phyloP scores from a whole-genome alignment of 2,888 invertebrate species.

The Euzetes globulus region DNA sequence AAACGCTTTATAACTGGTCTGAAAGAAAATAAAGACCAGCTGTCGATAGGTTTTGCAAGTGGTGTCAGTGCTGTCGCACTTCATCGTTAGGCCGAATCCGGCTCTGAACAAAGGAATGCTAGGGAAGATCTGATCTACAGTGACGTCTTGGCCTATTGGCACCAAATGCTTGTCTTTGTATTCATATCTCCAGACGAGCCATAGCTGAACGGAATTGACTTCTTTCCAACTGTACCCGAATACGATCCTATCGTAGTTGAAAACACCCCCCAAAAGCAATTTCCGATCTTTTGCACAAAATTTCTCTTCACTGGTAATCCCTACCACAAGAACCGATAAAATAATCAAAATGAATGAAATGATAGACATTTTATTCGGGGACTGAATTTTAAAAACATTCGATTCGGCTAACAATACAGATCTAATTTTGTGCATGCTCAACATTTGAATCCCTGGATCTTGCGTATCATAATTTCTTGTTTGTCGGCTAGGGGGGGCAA shows the following conservation, averaged over 20 bases:
- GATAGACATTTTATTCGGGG: no score
- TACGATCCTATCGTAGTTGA: conserved; percentile 7
- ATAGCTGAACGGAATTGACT: background rate
- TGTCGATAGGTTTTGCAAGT: background rate
- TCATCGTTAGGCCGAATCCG: background rate
- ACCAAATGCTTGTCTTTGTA: background rate
- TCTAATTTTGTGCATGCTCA: no score
- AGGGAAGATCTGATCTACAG: background rate
- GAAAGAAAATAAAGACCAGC: conserved; percentile 12
- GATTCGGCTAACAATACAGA: no score
- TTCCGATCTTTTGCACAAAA: background rate
- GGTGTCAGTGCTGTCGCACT: background rate
- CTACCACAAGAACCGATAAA: no score
- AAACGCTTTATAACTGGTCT: background rate
- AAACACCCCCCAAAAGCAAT: background rate
- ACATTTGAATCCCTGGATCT: no score
- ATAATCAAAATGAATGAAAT: no score
- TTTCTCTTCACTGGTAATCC: background rate
- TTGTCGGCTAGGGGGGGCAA: no score
- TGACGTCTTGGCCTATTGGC: background rate
- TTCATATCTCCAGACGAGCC: background rate
- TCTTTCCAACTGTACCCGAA: conserved; percentile 6
- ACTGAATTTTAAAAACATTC: no score
- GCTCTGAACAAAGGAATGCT: background rate
- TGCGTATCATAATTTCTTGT: no score